Evolutionary conservation across 2,888 invertebrate species (phyloP), one percentile per base, ranked within the genome.

Genomic region (Pollenia labialis): DNA sequence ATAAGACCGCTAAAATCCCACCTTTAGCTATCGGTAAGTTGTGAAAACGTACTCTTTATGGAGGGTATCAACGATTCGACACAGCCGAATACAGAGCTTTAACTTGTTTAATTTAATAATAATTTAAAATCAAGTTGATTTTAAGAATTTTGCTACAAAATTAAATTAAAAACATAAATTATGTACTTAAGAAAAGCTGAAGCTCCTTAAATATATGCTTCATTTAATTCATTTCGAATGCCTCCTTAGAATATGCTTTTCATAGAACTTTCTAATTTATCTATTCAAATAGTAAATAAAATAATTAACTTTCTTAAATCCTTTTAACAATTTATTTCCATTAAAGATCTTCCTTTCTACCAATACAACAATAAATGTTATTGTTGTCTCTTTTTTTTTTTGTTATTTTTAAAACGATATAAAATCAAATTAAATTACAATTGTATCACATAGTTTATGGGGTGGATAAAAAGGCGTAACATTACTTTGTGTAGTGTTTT

Each of bases 391-490:
- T 69, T 32, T 48, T 2, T 74, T 16, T 9, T 54, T 48, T 74
- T 71, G 40, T 68, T 74, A n/a, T 71, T 60, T 81, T 84, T 81
- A 74, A 77, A 74, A 50, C 77, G 50, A 84, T 81, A 84, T 84
- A 87, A 83, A 84, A 87, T 77, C 84, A 87, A 87, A 87, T 87
- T 87, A 87, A 87, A 87, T 84, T 87, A 84, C 87, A 87, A 87
- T 87, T 87, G 77, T 84, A 87, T 77, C 84, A 68, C 66, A 87
- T 81, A 74, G 81, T 81, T 87, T 84, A 87, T 87, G 81, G 87
- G 87, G 87, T 87, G 87, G 87, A 84, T 87, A 87, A 84, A 84
- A 81, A 87, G 87, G 87, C 87, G 87, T 87, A 77, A 87, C 87
- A 84, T 84, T 81, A 69, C 60, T 74, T 84, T 87, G 80, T 84